Percentiles rank a stretch among this genome's conserved stretches.
Evolutionary conservation across 2,113 vertebrate species (phyloP).

Genomic region (Cacatua alba): DNA sequence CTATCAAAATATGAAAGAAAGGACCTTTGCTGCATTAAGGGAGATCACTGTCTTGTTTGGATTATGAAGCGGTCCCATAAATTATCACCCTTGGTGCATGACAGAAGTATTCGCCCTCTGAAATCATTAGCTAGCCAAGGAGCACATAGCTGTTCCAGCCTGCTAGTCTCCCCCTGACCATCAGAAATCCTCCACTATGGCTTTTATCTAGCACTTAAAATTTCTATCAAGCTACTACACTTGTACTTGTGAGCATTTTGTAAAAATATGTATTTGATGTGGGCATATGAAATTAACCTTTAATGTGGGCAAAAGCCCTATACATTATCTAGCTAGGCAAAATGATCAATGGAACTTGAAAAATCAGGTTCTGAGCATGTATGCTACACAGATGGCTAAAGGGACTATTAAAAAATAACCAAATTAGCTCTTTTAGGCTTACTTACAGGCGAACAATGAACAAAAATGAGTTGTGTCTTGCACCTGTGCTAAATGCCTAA

Average conservation of each 20-base stretch:
- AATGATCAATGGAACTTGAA: neutral
- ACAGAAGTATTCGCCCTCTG: neutral
- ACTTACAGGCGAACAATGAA: neutral
- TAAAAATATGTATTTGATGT: neutral
- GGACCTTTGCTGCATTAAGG: neutral
- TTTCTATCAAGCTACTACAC: neutral
- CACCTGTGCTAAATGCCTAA: neutral
- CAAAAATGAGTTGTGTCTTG: neutral
- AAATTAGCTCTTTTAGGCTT: neutral
- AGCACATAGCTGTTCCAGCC: neutral
- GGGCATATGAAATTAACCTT: neutral
- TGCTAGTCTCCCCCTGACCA: neutral
- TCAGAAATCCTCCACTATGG: neutral
- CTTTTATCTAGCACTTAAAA: neutral
- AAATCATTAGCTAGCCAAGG: neutral
- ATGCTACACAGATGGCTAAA: neutral
- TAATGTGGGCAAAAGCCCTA: neutral
- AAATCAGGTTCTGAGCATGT: neutral
- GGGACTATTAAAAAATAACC: neutral
- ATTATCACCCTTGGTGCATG: neutral
- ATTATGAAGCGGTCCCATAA: neutral
- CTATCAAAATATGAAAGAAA: neutral
- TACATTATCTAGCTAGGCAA: neutral
- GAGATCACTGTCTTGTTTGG: neutral
- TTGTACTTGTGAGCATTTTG: neutral